Evolutionary conservation across 2,797 vertebrate species (phyloP).

Genomic region (Buphagus erythrorhynchus): DNA sequence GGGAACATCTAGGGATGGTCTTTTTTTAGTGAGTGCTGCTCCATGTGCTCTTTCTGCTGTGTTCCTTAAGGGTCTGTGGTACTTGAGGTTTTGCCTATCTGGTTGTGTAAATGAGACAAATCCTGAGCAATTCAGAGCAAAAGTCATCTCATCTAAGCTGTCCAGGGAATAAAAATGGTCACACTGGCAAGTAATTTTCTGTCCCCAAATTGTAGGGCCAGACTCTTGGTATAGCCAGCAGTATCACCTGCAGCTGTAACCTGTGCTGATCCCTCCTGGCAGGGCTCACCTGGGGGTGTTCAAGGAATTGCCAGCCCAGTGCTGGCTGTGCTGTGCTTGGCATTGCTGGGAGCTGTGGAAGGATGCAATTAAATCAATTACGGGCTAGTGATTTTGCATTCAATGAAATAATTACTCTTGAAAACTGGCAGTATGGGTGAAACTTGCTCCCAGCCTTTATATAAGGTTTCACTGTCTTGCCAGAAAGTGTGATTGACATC

Average conservation of each 20-base stretch:
- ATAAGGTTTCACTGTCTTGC: background rate
- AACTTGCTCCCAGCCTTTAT: slow-evolving; percentile 1
- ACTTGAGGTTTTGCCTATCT: background rate
- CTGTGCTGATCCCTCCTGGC: background rate
- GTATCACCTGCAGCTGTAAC: background rate
- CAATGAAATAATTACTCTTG: slow-evolving; percentile 24
- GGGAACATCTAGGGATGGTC: background rate
- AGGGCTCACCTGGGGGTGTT: background rate
- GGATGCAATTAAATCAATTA: slow-evolving; percentile 43
- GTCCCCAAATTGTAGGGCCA: accelerated
- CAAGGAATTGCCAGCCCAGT: background rate
- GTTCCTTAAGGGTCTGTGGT: background rate
- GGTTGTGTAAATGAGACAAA: background rate
- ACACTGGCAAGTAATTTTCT: background rate
- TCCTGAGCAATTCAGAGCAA: background rate
- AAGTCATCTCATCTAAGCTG: background rate
- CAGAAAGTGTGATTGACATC: background rate
- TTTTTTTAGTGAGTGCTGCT: background rate
- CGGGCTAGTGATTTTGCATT: slow-evolving; percentile 7
- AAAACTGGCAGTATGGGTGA: background rate
- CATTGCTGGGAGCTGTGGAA: background rate
- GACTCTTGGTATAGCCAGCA: background rate
- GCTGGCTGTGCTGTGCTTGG: background rate
- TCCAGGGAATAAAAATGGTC: background rate
- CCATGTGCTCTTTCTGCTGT: background rate